Evolutionary conservation across 2,888 invertebrate species (phyloP).

Genomic region (Aromia moschata): DNA sequence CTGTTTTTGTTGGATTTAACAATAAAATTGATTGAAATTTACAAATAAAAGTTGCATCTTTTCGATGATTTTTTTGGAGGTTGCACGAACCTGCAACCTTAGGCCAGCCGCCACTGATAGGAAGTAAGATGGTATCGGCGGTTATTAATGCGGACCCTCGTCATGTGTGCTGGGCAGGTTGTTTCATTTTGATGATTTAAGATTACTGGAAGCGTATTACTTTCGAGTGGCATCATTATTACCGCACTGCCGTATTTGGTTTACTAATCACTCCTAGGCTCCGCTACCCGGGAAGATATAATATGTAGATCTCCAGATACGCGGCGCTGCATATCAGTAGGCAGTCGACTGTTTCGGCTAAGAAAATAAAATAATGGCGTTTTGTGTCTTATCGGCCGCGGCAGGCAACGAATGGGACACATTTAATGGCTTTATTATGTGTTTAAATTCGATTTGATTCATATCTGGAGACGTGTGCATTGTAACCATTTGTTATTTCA

Average conservation of each 20-base stretch:
- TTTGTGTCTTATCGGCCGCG: constrained; percentile 7
- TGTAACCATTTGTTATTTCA: constrained; percentile 19
- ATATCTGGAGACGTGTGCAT: constrained; percentile 3
- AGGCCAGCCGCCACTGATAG: too few species aligned
- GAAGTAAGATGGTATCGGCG: constrained; percentile 55
- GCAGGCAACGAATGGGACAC: constrained; percentile 17
- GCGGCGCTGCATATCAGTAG: constrained; percentile 11
- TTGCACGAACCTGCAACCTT: too few species aligned
- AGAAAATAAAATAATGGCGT: constrained; percentile 15
- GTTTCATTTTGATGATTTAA: constrained; percentile 61
- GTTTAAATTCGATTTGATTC: constrained; percentile 7
- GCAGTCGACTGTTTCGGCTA: constrained; percentile 10
- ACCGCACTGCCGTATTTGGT: constrained; percentile 55
- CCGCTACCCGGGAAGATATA: constrained; percentile 32
- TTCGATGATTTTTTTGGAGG: too few species aligned
- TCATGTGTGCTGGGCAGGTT: constrained; percentile 56
- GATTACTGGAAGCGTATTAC: constrained; percentile 56
- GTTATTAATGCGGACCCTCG: constrained; percentile 59
- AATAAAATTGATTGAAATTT: too few species aligned
- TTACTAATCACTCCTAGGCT: constrained; percentile 51
- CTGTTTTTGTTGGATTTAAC: too few species aligned
- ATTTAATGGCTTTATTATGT: constrained; percentile 20
- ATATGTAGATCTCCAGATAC: constrained; percentile 21
- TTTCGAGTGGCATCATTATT: constrained; percentile 57
- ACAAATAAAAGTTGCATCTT: too few species aligned